Percentiles rank a stretch among this genome's conserved stretches.
phyloP scores from a whole-genome alignment of 1,140 invertebrate genomes.

The Dendrolimus punctatus region DNA sequence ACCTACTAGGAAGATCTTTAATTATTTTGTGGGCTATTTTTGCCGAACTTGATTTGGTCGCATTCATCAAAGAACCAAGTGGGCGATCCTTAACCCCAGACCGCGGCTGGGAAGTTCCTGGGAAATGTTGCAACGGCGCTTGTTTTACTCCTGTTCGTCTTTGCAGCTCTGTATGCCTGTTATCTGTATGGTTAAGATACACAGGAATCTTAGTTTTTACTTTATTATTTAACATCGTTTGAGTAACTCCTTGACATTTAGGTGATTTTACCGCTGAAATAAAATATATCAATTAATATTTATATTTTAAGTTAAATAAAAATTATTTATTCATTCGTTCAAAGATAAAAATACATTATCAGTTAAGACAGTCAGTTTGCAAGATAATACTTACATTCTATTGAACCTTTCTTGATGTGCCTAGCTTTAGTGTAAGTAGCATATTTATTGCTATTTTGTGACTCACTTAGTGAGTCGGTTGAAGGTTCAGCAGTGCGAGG shows the following conservation, averaged over 20 bases:
- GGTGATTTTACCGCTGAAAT: slow-evolving; percentile 28
- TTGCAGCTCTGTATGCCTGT: not conserved
- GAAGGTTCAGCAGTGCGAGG: slow-evolving; percentile 52
- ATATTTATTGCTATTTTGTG: slow-evolving; percentile 51
- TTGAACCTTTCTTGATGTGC: slow-evolving; percentile 31
- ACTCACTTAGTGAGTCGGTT: slow-evolving; percentile 48
- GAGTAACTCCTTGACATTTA: slow-evolving; percentile 14
- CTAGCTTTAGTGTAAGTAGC: slow-evolving; percentile 54
- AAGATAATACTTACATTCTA: slow-evolving; percentile 42
- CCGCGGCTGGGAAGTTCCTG: not conserved
- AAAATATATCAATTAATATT: not conserved
- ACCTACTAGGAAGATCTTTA: slow-evolving; percentile 16
- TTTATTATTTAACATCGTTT: slow-evolving; percentile 14
- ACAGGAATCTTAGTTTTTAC: slow-evolving; percentile 47
- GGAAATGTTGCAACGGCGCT: not conserved
- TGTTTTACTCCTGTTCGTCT: not conserved
- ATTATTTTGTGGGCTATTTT: slow-evolving; percentile 45
- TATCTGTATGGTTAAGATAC: slow-evolving; percentile 21
- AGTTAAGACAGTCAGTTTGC: not conserved
- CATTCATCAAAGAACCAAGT: slow-evolving; percentile 43
- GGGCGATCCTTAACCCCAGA: slow-evolving; percentile 13
- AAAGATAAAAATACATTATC: no score
- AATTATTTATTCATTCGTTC: no score
- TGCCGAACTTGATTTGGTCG: slow-evolving; percentile 55
- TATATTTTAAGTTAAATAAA: no score